Base-by-base conservation (phyloP, 35 echinoderm and acorn worm species). In the Ptychodera flava region DNA sequence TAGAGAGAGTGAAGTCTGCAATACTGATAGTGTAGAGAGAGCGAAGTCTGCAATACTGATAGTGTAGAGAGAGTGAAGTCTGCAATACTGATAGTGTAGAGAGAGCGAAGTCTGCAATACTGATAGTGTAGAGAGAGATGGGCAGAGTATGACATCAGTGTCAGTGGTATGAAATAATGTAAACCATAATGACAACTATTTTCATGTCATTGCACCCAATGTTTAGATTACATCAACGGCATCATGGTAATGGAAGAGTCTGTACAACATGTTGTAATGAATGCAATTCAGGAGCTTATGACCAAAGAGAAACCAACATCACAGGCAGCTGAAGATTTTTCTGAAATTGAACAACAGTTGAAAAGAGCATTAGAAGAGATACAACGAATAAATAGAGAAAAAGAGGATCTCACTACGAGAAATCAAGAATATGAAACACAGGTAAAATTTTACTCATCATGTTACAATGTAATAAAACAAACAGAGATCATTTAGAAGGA, bases 181-280 rank as follows among this genome's bases (percentile, higher is more conserved):
- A n/a, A n/a, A n/a, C n/a, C n/a, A n/a, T n/a, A n/a, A n/a, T n/a
- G n/a, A n/a, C n/a, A n/a, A n/a, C n/a, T n/a, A n/a, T n/a, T n/a
- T n/a, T n/a, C n/a, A n/a, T n/a, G n/a, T n/a, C n/a, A n/a, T n/a
- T n/a, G n/a, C n/a, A n/a, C n/a, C n/a, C n/a, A n/a, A n/a, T n/a
- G n/a, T n/a, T n/a, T n/a, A 99, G 96, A 99, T 78, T 99, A 99
- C 78, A 99, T 99, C 81, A 99, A 94, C 80, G 92, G 79, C 52
- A 99, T 99, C 34, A 99, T 99, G 96, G 85, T 90, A 34, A 84
- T 99, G 91, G 96, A 99, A 79, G 96, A 99, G 64, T 92, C 93
- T 0, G 92, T 99, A 1, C 96, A 99, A 79, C 96, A 99, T 45
- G 96, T 88, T 0, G 93, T 99, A 2, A 99, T 99, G 96, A 91